Evolutionary conservation across 2,888 invertebrate genomes (phyloP).

Genomic region (Conistra vaccinii): DNA sequence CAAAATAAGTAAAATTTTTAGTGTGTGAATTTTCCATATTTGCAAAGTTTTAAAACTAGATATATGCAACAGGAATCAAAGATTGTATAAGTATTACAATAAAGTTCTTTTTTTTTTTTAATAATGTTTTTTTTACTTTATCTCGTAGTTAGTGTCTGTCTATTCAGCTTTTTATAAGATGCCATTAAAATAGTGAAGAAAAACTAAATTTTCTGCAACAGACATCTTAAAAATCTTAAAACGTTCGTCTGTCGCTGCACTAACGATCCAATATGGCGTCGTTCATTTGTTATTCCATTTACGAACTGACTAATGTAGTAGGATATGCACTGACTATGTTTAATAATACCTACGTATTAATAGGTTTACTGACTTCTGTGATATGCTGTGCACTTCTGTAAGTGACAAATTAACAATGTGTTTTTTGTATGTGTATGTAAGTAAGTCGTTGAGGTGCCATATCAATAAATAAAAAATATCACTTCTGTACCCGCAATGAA

Average conservation of each 20-base stretch:
- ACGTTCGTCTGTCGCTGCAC: neutral
- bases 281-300: constrained; percentile 51
- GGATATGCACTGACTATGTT: constrained; percentile 19
- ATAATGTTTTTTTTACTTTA: neutral
- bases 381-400: too few species aligned
- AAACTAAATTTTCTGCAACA: neutral
- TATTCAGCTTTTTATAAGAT: too few species aligned
- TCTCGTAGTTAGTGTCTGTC: neutral
- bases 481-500: neutral
- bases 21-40: neutral
- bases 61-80: neutral
- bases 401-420: too few species aligned
- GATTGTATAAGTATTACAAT: neutral
- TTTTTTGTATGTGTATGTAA: too few species aligned
- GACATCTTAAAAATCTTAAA: constrained; percentile 5
- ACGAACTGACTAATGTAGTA: constrained; percentile 20
- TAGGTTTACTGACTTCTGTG: neutral
- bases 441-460: too few species aligned
- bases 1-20: neutral
- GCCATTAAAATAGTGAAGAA: neutral
- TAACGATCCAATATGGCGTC: constrained; percentile 19
- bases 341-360: constrained; percentile 19
- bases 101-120: neutral
- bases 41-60: neutral
- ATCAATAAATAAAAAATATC: too few species aligned